Evolutionary conservation across 1,140 invertebrate species (phyloP).

Genomic region (Drosophila ananassae): DNA sequence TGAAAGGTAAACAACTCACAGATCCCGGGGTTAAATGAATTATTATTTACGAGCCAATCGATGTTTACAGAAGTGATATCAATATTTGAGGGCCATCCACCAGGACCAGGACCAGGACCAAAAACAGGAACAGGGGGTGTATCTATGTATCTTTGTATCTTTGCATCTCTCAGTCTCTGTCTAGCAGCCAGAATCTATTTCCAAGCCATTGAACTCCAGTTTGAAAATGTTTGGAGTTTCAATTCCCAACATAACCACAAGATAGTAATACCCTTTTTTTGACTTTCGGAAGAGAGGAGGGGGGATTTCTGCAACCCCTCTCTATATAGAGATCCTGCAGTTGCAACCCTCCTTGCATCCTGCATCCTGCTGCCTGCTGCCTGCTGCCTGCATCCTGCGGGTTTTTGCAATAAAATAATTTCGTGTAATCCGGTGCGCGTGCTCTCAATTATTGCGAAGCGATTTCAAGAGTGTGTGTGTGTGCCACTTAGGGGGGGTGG

Average conservation of each 20-base stretch:
- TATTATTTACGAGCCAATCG: conserved; percentile 62
- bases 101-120: too few species aligned
- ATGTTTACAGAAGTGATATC: conserved; percentile 64
- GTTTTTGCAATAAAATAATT: conserved; percentile 63
- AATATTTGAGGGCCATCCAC: conserved; percentile 45
- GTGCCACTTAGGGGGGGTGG: background rate
- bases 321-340: background rate
- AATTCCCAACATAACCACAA: conserved; percentile 9
- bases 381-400: background rate
- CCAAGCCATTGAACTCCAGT: conserved; percentile 14
- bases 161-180: background rate
- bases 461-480: conserved; percentile 38
- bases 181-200: background rate
- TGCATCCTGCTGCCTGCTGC: background rate
- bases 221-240: background rate
- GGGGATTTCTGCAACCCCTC: conserved; percentile 15
- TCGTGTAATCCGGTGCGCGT: conserved; percentile 72
- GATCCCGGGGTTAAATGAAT: conserved; percentile 44
- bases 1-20: conserved; percentile 14
- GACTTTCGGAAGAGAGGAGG: conserved; percentile 35
- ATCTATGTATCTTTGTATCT: background rate
- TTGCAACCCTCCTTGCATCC: conserved; percentile 16
- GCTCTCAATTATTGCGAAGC: conserved; percentile 71
- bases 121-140: conserved; percentile 14
- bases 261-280: conserved; percentile 37